Base-by-base conservation (phyloP, 2,113 vertebrate genomes). In the Ophthalmolycus amberensis region DNA sequence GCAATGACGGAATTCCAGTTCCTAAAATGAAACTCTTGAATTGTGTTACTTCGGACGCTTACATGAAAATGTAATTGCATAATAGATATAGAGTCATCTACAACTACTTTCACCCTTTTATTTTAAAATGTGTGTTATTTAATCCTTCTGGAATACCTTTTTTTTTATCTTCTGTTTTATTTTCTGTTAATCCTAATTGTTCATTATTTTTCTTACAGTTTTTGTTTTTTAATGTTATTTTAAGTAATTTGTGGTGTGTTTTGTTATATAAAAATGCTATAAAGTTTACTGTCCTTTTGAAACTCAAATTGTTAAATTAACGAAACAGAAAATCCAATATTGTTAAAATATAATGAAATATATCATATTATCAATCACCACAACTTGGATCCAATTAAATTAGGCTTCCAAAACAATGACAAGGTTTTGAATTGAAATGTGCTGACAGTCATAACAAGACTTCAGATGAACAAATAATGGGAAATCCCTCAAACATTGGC, bases 401-500 rank as follows among this genome's bases (percentile, higher is more conserved):
- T 2, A 2, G 15, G 8, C 12, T 20, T 11, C 5, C 6, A n/a
- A 27, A 52, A 12, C 14, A 62, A 32, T 54, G 7, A 10, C n/a
- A 29, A 18, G 22, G n/a, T 38, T 64, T 4, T 60, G 9, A 37
- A n/a, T 15, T 1, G 1, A n/a, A 29, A 50, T 40, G 25, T 14
- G 22, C 32, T 46, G 20, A 77, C 25, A 54, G 40, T 34, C 50
- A 59, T 9, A 5, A 3, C 75, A 60, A 81, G 8, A 85, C 50
- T 69, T 62, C 15, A 50, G 4, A 73, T 82, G 75, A 73, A 5
- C 32, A 44, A 63, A 77, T 42, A 0, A 7, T 5, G 89, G 93
- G 88, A 81, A 92, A 71, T 40, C 75, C 93, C 89, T 70, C 38
- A 32, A 7, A 2, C 32, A 38, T 15, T 25, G 75, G 40, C 27